phyloP scores from a whole-genome alignment of 2,888 invertebrate species.

The Alcis repandata region DNA sequence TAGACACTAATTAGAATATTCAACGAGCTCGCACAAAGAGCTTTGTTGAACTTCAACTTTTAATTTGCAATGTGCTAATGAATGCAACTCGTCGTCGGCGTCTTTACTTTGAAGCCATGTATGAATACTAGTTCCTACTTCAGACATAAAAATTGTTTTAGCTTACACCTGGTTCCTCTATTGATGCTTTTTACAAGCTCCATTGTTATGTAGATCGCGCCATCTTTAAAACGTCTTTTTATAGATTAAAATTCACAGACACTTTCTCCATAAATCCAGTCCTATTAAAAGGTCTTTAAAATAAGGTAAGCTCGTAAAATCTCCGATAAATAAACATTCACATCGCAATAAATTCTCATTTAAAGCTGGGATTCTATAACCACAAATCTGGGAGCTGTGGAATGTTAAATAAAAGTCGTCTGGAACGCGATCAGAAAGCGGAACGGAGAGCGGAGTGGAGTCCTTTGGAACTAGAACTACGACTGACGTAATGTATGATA shows the following conservation, averaged over 20 bases:
- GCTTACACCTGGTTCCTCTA: too few relatives aligned
- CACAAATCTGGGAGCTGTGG: conserved; percentile 33
- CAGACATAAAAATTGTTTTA: too few relatives aligned
- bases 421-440: conserved; percentile 23
- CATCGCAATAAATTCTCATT: conserved; percentile 28
- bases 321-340: conserved; percentile 28
- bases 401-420: conserved; percentile 32
- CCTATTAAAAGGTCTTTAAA: conserved; percentile 20
- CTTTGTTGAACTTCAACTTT: too few relatives aligned
- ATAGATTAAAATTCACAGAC: neutral
- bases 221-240: too few relatives aligned
- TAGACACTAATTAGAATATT: too few relatives aligned
- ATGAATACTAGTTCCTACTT: too few relatives aligned
- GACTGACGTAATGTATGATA: neutral
- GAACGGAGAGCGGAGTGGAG: neutral
- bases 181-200: too few relatives aligned
- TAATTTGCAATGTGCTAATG: too few relatives aligned
- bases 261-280: neutral
- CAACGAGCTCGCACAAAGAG: too few relatives aligned
- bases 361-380: conserved; percentile 23
- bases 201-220: too few relatives aligned
- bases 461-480: conserved; percentile 2
- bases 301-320: conserved; percentile 8
- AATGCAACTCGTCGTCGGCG: too few relatives aligned
- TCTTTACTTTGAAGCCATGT: too few relatives aligned